Evolutionary conservation across 2,113 vertebrate genomes (phyloP).

Genomic region (Pheucticus melanocephalus): DNA sequence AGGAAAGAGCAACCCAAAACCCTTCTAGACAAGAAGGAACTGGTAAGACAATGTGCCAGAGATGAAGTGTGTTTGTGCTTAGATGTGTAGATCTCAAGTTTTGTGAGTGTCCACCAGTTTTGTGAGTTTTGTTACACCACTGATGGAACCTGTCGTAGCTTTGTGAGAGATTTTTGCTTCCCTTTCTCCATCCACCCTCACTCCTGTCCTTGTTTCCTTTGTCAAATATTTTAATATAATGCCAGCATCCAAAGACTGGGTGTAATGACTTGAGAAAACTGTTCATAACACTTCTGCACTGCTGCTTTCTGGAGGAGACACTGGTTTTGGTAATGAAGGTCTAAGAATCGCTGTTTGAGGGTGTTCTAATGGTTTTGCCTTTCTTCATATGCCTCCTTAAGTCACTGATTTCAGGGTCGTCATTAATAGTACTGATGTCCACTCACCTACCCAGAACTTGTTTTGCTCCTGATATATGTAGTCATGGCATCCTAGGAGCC

Average conservation of each 20-base stretch:
- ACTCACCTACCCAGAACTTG: not conserved
- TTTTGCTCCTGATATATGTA: not conserved
- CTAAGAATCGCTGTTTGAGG: not conserved
- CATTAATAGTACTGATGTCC: not conserved
- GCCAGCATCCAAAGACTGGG: rapidly evolving
- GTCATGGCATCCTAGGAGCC: not conserved
- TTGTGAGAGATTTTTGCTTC: not conserved
- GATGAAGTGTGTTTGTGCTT: slow-evolving; percentile 16
- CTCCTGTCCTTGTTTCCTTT: not conserved
- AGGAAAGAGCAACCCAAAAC: slow-evolving; percentile 86
- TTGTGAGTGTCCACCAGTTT: not conserved
- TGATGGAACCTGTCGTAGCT: not conserved
- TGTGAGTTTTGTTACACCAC: not conserved
- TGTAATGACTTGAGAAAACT: not conserved
- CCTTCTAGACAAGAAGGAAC: slow-evolving; percentile 90
- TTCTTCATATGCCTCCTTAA: not conserved
- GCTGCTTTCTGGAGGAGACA: not conserved
- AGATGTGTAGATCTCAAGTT: not conserved
- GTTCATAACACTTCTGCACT: not conserved
- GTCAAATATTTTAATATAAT: not conserved
- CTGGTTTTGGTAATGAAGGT: not conserved
- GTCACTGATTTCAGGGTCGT: not conserved
- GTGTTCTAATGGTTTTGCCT: not conserved
- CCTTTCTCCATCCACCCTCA: not conserved
- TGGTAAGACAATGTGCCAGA: slow-evolving; percentile 80